Evolutionary conservation across 2,797 vertebrate species (phyloP).

Genomic region (Amniataba percoides): DNA sequence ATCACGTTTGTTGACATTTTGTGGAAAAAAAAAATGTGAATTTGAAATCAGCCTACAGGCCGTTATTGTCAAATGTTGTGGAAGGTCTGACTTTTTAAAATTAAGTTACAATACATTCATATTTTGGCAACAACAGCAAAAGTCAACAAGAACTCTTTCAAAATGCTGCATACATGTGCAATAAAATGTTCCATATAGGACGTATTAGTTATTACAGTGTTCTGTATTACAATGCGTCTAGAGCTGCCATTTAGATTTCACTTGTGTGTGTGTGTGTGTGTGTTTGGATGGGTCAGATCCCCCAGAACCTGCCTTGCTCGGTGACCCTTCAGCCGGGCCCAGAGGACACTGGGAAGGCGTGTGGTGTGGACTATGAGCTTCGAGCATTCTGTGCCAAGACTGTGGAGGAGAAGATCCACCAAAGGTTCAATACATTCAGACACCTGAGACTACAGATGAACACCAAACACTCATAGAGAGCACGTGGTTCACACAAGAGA

Average conservation of each 20-base stretch:
- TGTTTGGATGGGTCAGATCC: conserved; percentile 80
- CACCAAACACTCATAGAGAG: neutral
- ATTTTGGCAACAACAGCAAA: too few species aligned
- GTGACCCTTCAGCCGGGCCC: conserved; percentile 90
- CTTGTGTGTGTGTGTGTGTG: conserved; percentile 1
- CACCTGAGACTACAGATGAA: neutral
- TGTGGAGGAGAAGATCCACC: conserved; percentile 83
- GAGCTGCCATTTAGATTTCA: neutral
- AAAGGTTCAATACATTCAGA: conserved; percentile 65
- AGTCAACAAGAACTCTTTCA: too few species aligned
- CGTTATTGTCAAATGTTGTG: too few species aligned
- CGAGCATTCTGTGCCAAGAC: conserved; percentile 85
- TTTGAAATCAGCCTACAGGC: too few species aligned
- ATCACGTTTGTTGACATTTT: too few species aligned
- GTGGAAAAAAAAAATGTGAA: too few species aligned
- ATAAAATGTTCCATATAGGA: too few species aligned
- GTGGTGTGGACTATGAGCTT: conserved; percentile 82
- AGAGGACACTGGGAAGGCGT: conserved; percentile 92
- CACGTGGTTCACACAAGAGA: neutral
- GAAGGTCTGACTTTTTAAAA: too few species aligned
- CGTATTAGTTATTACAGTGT: neutral
- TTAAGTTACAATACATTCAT: too few species aligned
- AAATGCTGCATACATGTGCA: too few species aligned
- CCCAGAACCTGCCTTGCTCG: conserved; percentile 90
- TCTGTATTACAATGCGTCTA: neutral